These are phyloP conservation scores for Volucella inflata DNA, from an alignment of 2,888 invertebrate species.

Conservation along the genomic window DNA sequence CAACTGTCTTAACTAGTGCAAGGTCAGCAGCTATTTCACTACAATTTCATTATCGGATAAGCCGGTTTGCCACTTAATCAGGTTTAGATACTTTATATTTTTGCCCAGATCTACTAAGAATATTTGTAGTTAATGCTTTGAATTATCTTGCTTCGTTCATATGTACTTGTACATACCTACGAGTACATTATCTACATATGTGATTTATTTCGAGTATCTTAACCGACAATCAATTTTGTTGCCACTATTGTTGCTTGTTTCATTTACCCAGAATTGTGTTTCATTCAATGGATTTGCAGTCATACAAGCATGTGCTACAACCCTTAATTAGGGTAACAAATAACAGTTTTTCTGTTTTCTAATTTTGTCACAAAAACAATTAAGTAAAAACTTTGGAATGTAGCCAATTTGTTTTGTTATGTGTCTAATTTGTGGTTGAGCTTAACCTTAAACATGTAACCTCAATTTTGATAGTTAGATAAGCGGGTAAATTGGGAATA, in stretches of 20 bases:
- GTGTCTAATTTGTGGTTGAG: not conserved
- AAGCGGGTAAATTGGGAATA: too few species aligned
- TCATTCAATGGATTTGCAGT: not conserved
- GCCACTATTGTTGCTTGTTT: not conserved
- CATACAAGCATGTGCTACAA: not conserved
- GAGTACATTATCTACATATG: too few species aligned
- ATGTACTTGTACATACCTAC: not conserved
- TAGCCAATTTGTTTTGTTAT: not conserved
- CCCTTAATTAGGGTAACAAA: not conserved
- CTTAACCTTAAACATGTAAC: too few species aligned
- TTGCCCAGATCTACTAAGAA: not conserved
- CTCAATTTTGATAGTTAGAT: too few species aligned
- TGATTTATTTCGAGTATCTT: not conserved
- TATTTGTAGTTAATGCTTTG: slow-evolving; percentile 5
- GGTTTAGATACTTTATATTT: not conserved
- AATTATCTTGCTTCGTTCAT: not conserved
- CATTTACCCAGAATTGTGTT: not conserved
- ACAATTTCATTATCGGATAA: not conserved
- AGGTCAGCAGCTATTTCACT: slow-evolving; percentile 4
- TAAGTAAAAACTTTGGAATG: not conserved
- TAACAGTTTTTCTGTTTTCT: not conserved
- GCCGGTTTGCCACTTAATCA: not conserved
- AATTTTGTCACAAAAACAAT: not conserved
- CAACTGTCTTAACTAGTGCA: not conserved
- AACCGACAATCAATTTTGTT: not conserved